A percentile compares a stretch with the other conserved stretches of the same genome.
Evolutionary conservation across 2,797 vertebrate species (phyloP).

Genomic region (Intellagama lesueurii): DNA sequence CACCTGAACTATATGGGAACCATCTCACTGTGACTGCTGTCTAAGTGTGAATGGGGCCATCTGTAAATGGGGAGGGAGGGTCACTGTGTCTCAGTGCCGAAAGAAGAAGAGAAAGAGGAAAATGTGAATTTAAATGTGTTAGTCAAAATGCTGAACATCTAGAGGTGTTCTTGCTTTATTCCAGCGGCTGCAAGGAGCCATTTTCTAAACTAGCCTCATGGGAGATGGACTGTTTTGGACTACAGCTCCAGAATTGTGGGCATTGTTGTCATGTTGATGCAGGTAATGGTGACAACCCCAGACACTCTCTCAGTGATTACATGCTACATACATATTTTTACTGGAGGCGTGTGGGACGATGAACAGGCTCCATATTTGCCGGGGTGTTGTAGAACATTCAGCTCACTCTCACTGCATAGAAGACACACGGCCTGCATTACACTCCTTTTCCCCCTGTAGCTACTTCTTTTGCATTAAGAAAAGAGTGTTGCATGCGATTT

Average conservation of each 20-base stretch:
- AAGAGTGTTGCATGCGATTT: not conserved
- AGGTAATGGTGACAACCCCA: not conserved
- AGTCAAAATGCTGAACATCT: not conserved
- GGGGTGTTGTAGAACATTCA: not conserved
- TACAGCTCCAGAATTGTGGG: not conserved
- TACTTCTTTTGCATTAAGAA: not conserved
- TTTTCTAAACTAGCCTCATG: not conserved
- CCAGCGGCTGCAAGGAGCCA: not conserved
- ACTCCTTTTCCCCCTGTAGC: accelerated
- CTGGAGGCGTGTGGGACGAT: not conserved
- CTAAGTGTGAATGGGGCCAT: not conserved
- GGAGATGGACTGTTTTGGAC: not conserved
- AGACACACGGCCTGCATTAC: not conserved
- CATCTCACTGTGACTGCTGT: too few species aligned
- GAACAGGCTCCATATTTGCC: not conserved
- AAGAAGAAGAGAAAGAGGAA: not conserved
- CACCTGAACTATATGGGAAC: not conserved
- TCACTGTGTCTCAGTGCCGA: not conserved
- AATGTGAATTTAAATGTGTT: not conserved
- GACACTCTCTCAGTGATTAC: too few species aligned
- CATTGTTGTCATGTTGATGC: not conserved
- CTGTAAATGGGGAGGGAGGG: not conserved
- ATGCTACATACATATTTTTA: not conserved
- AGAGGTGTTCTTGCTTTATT: not conserved
- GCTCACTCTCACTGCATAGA: not conserved